Evolutionary conservation across 1,140 invertebrate genomes (phyloP), one percentile per base, ranked within the genome.

Genomic region (Drosophila arawakana): DNA sequence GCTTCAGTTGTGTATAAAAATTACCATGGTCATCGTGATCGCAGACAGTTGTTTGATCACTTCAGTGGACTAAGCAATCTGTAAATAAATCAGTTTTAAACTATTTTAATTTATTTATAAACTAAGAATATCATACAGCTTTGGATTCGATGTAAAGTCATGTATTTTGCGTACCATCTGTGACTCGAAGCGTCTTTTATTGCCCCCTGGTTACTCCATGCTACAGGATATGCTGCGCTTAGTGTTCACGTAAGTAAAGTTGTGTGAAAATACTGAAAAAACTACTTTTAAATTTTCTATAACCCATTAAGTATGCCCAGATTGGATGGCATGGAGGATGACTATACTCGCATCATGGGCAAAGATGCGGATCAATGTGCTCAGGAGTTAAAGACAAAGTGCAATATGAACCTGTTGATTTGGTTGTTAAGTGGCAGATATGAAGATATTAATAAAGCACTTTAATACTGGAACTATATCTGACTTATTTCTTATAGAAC

Each of bases 191-290:
- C 71, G 75, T 6, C 72, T 91, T 11, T 34, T 92, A 4, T n/a
- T 92, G 39, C 91, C 91, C 1, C 84, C 84, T 5, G 91, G 91
- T 3, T 92, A 92, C 18, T 92, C 91, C 13, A 85, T 91, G 83
- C 21, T 89, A 6, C 90, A 91, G 21, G 90, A 91, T 49, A 89
- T 91, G 73, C 15, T 91, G 1, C 69, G 90, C 0, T 60, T 91
- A 7, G 60, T 91, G 3, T 90, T 91, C 2, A 85, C 83, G 90
- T 91, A 15, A 77, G 90, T 85, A 15, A 1, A 30, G 43, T 34
- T 11, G 15, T 39, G 34, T 41, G 0, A 39, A 5, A 39, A 1
- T 55, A 25, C 3, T 41, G 39, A 52, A 39, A 15, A 6, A 25
- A 15, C 34, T 11, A 50, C 8, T 0, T 15, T 49, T 9, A 50